These are phyloP conservation scores for Leptarthrus brevirostris DNA, from an alignment of 2,888 invertebrate species.

Conservation along the genomic window DNA sequence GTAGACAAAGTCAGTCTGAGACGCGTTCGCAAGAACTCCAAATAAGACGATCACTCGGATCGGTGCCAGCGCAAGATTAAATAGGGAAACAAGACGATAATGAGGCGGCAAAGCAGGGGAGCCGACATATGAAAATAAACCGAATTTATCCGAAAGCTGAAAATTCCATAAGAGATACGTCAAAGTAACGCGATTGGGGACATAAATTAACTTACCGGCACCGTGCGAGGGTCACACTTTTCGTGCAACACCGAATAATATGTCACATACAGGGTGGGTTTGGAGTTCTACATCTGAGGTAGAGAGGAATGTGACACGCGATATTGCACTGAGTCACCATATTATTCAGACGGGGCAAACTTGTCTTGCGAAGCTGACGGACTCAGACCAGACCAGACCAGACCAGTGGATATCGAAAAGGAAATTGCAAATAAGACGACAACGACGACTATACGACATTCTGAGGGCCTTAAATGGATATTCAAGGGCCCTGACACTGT, in stretches of 20 bases:
- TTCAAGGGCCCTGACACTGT: constrained; percentile 34
- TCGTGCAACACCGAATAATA: constrained; percentile 9
- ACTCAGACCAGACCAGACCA: neutral
- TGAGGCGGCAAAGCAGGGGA: neutral
- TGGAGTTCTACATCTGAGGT: neutral
- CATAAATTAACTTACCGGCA: neutral
- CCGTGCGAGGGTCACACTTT: constrained; percentile 20
- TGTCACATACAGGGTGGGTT: neutral
- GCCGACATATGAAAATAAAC: neutral
- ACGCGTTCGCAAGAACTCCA: no score
- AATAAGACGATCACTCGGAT: constrained; percentile 5
- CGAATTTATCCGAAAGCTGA: neutral
- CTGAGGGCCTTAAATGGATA: constrained; percentile 21
- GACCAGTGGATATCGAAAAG: constrained; percentile 11
- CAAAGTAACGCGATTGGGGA: constrained; percentile 27
- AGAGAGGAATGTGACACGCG: constrained; percentile 29
- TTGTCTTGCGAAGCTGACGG: neutral
- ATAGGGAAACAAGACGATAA: neutral
- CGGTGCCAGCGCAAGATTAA: neutral
- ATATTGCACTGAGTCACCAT: constrained; percentile 20
- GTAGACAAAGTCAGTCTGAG: no score
- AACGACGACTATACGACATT: neutral
- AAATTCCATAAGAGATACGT: constrained; percentile 33
- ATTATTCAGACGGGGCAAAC: neutral
- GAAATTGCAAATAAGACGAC: constrained; percentile 42